These are phyloP conservation scores for Protobothrops flavoviridis DNA, from an alignment of 2,113 vertebrate species.

Conservation along the genomic window DNA sequence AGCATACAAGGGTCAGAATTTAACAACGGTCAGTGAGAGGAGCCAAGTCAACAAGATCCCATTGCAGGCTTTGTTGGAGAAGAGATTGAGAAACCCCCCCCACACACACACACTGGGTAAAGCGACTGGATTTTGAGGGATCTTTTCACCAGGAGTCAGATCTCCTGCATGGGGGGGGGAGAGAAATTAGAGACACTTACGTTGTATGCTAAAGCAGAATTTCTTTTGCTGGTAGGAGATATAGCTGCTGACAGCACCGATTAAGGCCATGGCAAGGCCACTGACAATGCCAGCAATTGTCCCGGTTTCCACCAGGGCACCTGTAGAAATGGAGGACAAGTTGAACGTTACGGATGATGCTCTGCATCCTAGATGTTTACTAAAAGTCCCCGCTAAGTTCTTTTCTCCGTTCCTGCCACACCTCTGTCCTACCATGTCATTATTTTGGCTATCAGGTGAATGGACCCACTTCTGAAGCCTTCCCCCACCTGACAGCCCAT, in stretches of 20 bases:
- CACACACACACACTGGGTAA: too few relatives aligned
- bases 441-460: background rate
- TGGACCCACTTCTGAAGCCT: background rate
- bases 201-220: constrained; percentile 92
- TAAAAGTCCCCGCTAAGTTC: background rate
- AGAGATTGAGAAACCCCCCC: too few relatives aligned
- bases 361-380: background rate
- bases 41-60: too few relatives aligned
- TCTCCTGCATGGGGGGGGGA: too few relatives aligned
- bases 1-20: too few relatives aligned
- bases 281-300: constrained; percentile 90
- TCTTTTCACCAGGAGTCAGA: background rate
- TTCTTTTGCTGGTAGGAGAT: constrained; percentile 99
- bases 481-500: background rate
- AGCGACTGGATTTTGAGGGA: too few relatives aligned
- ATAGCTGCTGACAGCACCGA: constrained; percentile 88
- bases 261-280: constrained; percentile 84
- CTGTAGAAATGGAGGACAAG: constrained; percentile 48
- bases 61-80: too few relatives aligned
- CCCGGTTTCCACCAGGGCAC: constrained; percentile 74
- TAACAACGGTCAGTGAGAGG: background rate
- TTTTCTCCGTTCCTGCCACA: background rate
- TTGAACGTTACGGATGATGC: fast-evolving
- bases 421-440: too few relatives aligned
- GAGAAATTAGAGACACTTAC: constrained; percentile 66